Evolutionary conservation across 1,140 invertebrate species (phyloP).

Genomic region (Ladona fulva): DNA sequence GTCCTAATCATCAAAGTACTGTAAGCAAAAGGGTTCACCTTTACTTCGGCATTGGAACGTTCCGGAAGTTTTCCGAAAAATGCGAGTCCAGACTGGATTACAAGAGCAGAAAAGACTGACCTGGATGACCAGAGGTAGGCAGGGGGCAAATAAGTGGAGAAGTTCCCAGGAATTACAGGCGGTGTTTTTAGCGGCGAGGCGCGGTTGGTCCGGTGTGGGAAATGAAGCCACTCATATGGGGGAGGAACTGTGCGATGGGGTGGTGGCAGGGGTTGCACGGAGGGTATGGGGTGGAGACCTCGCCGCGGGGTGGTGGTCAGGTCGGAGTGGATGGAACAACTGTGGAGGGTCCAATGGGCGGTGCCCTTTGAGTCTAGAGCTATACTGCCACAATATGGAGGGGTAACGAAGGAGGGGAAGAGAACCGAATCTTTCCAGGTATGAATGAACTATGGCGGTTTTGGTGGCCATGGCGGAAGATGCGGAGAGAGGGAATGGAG

Average conservation of each 20-base stretch:
- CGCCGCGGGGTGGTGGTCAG: background rate
- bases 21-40: too few relatives aligned
- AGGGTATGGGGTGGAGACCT: background rate
- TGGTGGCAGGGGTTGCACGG: background rate
- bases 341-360: background rate
- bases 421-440: background rate
- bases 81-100: too few relatives aligned
- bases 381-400: constrained; percentile 9
- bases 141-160: too few relatives aligned
- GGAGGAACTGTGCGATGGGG: background rate
- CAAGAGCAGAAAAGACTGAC: too few relatives aligned
- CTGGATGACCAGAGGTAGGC: too few relatives aligned
- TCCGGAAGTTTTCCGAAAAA: too few relatives aligned
- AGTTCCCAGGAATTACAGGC: too few relatives aligned
- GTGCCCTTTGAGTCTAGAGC: background rate
- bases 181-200: too few relatives aligned
- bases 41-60: too few relatives aligned
- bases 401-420: background rate
- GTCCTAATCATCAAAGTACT: too few relatives aligned
- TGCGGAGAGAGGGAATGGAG: background rate
- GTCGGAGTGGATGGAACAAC: background rate
- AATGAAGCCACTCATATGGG: too few relatives aligned
- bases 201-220: too few relatives aligned
- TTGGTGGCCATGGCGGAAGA: background rate
- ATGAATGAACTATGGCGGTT: background rate